Evolutionary conservation across 2,797 vertebrate species (phyloP).

Genomic region (Sebastes minor): DNA sequence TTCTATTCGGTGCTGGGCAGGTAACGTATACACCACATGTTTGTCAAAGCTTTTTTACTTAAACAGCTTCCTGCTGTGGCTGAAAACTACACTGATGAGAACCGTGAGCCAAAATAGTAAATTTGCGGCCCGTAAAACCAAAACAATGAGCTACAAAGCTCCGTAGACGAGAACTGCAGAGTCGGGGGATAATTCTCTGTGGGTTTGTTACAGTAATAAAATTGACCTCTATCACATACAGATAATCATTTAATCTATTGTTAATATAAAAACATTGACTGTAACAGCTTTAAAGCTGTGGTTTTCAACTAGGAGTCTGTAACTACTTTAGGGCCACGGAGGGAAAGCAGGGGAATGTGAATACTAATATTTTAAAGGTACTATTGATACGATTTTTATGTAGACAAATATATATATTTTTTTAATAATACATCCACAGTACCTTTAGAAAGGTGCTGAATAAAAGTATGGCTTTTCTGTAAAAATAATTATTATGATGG

Average conservation of each 20-base stretch:
- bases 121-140: too few relatives aligned
- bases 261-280: not conserved
- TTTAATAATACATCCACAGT: too few relatives aligned
- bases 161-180: not conserved
- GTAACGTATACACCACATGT: fast-evolving
- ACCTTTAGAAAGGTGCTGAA: too few relatives aligned
- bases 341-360: not conserved
- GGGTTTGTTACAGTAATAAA: not conserved
- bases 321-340: not conserved
- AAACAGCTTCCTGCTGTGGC: not conserved
- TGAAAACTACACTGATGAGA: too few relatives aligned
- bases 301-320: not conserved
- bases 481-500: too few relatives aligned
- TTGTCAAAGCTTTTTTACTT: not conserved
- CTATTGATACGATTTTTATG: too few relatives aligned
- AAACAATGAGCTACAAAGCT: not conserved
- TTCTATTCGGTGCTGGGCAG: not conserved
- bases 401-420: too few relatives aligned
- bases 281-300: not conserved
- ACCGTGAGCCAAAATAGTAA: too few relatives aligned
- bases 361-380: not conserved
- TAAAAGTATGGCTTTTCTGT: too few relatives aligned
- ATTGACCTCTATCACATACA: not conserved
- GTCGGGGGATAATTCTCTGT: not conserved
- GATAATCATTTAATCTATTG: not conserved